Evolutionary conservation across 2,888 invertebrate genomes (phyloP).

Genomic region (Cataglyphis cursor): DNA sequence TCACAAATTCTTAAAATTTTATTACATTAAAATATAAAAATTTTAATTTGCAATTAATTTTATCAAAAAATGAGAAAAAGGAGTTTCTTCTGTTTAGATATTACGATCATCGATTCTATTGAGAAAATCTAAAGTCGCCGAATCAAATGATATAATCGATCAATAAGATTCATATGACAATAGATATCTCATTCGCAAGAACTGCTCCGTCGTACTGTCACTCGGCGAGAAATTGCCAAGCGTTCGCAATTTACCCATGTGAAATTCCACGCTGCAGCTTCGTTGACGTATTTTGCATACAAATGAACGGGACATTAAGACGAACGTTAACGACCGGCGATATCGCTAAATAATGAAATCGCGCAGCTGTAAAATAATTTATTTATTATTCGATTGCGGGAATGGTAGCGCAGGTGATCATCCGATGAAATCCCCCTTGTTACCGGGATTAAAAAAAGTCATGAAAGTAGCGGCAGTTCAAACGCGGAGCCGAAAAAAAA

Average conservation of each 20-base stretch:
- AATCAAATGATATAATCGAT: slow-evolving; percentile 9
- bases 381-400: slow-evolving; percentile 76
- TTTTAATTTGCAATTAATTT: background rate
- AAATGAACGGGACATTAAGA: slow-evolving; percentile 65
- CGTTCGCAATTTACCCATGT: slow-evolving; percentile 59
- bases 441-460: slow-evolving; percentile 29
- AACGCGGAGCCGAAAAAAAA: background rate
- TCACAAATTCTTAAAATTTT: background rate
- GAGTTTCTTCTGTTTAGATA: background rate
- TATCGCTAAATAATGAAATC: slow-evolving; percentile 80
- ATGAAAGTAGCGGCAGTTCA: background rate
- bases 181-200: background rate
- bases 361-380: slow-evolving; percentile 77
- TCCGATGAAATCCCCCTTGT: slow-evolving; percentile 39
- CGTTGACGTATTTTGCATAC: slow-evolving; percentile 49
- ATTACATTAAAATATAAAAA: background rate
- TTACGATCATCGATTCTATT: background rate
- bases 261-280: slow-evolving; percentile 60
- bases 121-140: background rate
- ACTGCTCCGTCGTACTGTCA: background rate
- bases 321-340: slow-evolving; percentile 74
- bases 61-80: background rate
- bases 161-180: slow-evolving; percentile 13
- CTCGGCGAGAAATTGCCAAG: slow-evolving; percentile 48
- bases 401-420: slow-evolving; percentile 30